A percentile compares a stretch with the other conserved stretches of the same genome.
Evolutionary conservation across 2,888 invertebrate genomes (phyloP).

Genomic region (Drosophila monieri): DNA sequence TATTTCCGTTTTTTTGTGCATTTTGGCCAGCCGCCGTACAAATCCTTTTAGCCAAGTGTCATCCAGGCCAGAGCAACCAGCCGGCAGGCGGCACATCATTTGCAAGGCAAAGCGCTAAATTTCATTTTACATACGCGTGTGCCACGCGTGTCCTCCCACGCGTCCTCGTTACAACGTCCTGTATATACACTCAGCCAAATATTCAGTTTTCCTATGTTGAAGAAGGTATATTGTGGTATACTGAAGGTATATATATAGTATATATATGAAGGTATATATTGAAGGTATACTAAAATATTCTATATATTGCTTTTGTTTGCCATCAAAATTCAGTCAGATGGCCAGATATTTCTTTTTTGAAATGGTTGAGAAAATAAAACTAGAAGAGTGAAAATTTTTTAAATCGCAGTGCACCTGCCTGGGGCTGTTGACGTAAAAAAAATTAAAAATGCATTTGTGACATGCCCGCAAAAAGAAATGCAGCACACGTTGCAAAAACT

Average conservation of each 20-base stretch:
- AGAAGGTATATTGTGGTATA: not conserved
- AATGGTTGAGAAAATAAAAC: not conserved
- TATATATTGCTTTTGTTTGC: not conserved
- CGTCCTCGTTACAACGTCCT: constrained; percentile 21
- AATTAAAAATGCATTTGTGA: constrained; percentile 56
- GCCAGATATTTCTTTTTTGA: not conserved
- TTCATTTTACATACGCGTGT: constrained; percentile 65
- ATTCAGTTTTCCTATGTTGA: not conserved
- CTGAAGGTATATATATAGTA: too few species aligned
- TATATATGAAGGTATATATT: too few species aligned
- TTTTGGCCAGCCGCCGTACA: constrained; percentile 60
- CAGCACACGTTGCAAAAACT: constrained; percentile 66
- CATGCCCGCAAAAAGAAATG: constrained; percentile 55
- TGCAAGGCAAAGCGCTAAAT: constrained; percentile 78
- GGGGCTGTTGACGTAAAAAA: constrained; percentile 35
- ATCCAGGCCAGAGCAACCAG: constrained; percentile 44
- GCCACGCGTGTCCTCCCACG: constrained; percentile 36
- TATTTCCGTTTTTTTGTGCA: constrained; percentile 15
- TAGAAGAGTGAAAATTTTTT: not conserved
- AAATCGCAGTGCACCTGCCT: constrained; percentile 8
- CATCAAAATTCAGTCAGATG: not conserved
- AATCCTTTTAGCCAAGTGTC: constrained; percentile 75
- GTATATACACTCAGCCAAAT: constrained; percentile 10
- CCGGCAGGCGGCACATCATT: constrained; percentile 61
- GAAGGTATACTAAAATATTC: too few species aligned